phyloP scores from a whole-genome alignment of 2,797 vertebrate species.

The Propithecus deckenii region DNA sequence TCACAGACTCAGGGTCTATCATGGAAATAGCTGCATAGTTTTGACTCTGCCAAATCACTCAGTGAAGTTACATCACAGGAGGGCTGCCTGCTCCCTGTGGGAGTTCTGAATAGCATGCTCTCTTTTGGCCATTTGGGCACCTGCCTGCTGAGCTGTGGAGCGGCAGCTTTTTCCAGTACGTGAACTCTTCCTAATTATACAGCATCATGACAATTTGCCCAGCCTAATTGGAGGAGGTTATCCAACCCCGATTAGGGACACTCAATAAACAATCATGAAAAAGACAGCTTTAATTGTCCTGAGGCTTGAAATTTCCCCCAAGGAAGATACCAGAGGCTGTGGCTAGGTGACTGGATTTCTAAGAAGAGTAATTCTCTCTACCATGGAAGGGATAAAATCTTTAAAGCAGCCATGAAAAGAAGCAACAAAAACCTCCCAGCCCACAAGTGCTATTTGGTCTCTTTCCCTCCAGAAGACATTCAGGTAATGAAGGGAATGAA shows the following conservation, averaged over 20 bases:
- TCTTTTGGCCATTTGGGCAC: background rate
- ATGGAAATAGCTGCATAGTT: constrained; percentile 54
- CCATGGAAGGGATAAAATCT: background rate
- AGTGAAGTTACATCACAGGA: background rate
- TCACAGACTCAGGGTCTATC: constrained; percentile 42
- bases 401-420: constrained; percentile 38
- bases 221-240: background rate
- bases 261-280: constrained; percentile 11
- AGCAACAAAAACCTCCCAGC: background rate
- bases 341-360: constrained; percentile 8
- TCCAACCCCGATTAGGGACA: background rate
- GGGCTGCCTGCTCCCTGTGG: background rate
- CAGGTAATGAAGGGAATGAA: background rate
- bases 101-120: background rate
- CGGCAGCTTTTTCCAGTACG: background rate
- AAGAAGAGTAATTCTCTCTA: background rate
- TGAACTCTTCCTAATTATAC: constrained; percentile 1
- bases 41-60: constrained; percentile 22
- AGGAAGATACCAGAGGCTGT: background rate
- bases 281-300: constrained; percentile 21
- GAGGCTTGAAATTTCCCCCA: constrained; percentile 1
- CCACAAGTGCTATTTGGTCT: background rate
- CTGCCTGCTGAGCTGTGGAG: background rate
- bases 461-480: background rate
- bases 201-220: background rate